Percentiles rank a stretch among this genome's conserved stretches.
Evolutionary conservation across 92 coral and sea anemone genomes (phyloP).

Genomic region (Parazoanthus atlanticus): DNA sequence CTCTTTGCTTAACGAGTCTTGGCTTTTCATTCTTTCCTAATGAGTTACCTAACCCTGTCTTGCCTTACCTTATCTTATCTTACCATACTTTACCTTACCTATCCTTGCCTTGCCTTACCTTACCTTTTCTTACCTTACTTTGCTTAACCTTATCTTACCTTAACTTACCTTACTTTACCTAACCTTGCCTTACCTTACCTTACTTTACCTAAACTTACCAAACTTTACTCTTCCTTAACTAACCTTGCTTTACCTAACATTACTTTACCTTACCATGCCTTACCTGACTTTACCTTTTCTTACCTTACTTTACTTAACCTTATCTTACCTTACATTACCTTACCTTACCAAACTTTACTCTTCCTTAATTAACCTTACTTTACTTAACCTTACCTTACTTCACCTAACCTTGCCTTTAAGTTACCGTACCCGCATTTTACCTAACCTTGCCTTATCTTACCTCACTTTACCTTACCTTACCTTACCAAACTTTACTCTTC

Average conservation of each 20-base stretch:
- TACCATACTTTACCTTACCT: not conserved
- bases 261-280: constrained; percentile 16
- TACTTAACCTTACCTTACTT: constrained; percentile 27
- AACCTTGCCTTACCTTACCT: not conserved
- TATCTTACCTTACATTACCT: constrained; percentile 6
- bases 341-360: no score
- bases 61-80: not conserved
- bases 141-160: not conserved
- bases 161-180: not conserved
- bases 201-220: not conserved
- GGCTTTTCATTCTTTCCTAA: no score
- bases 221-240: not conserved
- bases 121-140: no score
- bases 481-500: constrained; percentile 25
- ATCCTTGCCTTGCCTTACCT: not conserved
- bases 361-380: constrained; percentile 15
- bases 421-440: constrained; percentile 24
- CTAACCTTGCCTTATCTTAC: constrained; percentile 32
- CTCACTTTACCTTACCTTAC: constrained; percentile 30
- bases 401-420: constrained; percentile 30
- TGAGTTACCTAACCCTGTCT: not conserved
- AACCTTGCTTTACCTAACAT: not conserved
- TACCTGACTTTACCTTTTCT: constrained; percentile 14
- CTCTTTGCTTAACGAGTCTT: no score
- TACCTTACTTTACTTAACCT: not conserved